Base-by-base conservation (phyloP, 2,888 invertebrate species). In the Diloba caeruleocephala region DNA sequence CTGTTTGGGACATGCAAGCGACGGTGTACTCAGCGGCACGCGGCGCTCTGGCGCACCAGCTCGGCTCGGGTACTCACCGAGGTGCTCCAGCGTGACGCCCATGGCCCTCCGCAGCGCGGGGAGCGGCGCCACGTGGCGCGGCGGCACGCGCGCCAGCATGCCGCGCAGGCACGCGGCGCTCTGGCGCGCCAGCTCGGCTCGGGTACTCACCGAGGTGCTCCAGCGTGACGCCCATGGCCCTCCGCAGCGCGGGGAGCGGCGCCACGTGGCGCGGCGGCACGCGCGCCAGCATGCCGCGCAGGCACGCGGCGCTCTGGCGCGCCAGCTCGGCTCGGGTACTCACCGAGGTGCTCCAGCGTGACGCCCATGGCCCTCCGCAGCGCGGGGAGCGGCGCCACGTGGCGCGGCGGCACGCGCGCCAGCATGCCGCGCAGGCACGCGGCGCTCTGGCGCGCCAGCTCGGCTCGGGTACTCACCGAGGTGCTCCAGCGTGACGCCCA, bases 311-410 rank as follows among this genome's bases (percentile, higher is more conserved):
- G 17, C 2, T 5, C 17, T 3, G 17, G 17, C 17, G 17, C 17
- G 17, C 17, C 17, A 17, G 17, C 17, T 5, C 2, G 17, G n/a
- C 2, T 10, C 0, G 2, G 2, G 26, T n/a, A 4, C 10, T 10
- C n/a, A 26, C 26, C 26, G 1, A 26, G 26, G 3, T 26, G 28
- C 5, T 28, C 94, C 39, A 94, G 91, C 29, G 95, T 95, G 79
- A 97, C 95, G 29, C 97, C 97, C 96, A 97, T 96, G n/a, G 97
- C 97, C 67, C 94, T 94, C 32, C 97, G 92, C 23, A 97, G 84
- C 6, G 96, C 95, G 43, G 94, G 93, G 0, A 95, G 94, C 33
- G 96, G 95, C n/a, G 95, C 96, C 10, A 97, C 94, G 32, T 95
- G 95, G 0, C 94, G 90, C 0, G 97, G 97, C 49, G 96, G 95